Conservation (phyloP, 1,140 invertebrate genomes). For the Caenorhabditis tropicalis region DNA sequence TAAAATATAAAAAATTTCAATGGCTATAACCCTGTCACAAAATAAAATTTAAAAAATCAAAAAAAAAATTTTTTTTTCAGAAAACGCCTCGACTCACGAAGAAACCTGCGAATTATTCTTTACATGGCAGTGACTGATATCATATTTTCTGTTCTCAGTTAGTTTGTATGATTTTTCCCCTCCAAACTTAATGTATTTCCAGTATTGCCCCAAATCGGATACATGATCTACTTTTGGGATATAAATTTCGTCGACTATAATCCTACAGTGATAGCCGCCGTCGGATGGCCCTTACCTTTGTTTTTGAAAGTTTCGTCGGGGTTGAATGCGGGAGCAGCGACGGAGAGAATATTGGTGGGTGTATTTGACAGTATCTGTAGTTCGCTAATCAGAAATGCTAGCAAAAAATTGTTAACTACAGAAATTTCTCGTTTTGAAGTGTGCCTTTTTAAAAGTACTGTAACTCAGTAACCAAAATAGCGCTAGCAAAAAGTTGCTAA, state of each 20-base stretch:
- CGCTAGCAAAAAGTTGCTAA: too few species aligned
- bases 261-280: background rate
- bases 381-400: background rate
- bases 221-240: background rate
- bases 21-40: too few species aligned
- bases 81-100: slow-evolving; percentile 1
- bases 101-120: background rate
- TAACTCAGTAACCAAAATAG: too few species aligned
- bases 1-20: too few species aligned
- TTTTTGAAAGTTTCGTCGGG: background rate
- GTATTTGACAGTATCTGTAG: background rate
- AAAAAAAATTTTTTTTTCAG: background rate
- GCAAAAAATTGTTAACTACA: too few species aligned
- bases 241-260: background rate
- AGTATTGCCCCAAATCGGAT: background rate
- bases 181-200: background rate
- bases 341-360: slow-evolving; percentile 6
- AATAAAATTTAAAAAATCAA: too few species aligned
- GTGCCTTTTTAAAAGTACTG: too few species aligned
- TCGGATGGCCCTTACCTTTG: background rate
- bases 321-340: slow-evolving; percentile 5
- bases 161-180: background rate
- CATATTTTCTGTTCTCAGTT: background rate
- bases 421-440: too few species aligned
- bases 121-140: background rate